Percentiles rank a stretch among this genome's conserved stretches.
Evolutionary conservation across 2,113 vertebrate genomes (phyloP).

Genomic region (Turnix velox): DNA sequence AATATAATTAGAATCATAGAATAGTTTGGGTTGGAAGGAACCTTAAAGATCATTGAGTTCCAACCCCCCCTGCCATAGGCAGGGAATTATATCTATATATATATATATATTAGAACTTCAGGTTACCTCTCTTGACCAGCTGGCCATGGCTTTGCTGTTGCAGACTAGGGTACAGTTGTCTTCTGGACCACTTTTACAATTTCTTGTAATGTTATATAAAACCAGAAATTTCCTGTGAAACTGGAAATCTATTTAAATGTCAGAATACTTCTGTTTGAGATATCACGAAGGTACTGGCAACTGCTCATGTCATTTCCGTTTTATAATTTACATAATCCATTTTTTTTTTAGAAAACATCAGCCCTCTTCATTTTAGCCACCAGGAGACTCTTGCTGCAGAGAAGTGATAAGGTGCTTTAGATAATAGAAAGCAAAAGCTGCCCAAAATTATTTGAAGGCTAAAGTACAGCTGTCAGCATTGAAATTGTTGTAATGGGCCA

Average conservation of each 20-base stretch:
- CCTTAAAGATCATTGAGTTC: no score
- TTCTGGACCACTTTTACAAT: no score
- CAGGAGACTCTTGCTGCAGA: constrained; percentile 48
- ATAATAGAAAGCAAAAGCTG: background rate
- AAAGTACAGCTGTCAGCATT: background rate
- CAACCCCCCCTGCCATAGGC: no score
- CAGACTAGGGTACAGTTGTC: no score
- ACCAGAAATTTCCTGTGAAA: background rate
- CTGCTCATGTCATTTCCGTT: background rate
- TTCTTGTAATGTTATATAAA: background rate
- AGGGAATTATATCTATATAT: no score
- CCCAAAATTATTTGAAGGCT: background rate
- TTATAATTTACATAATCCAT: background rate
- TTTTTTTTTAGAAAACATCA: background rate
- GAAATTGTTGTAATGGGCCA: background rate
- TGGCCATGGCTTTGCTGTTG: no score
- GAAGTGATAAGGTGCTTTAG: background rate
- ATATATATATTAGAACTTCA: no score
- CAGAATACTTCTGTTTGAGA: background rate
- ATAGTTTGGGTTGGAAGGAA: no score
- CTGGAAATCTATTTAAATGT: background rate
- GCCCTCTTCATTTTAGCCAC: constrained; percentile 25
- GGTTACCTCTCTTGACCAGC: no score
- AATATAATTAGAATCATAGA: no score
- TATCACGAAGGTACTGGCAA: background rate